Evolutionary conservation across 2,888 invertebrate genomes (phyloP), one percentile per base, ranked within the genome.

Genomic region (Pyrrhia umbra): DNA sequence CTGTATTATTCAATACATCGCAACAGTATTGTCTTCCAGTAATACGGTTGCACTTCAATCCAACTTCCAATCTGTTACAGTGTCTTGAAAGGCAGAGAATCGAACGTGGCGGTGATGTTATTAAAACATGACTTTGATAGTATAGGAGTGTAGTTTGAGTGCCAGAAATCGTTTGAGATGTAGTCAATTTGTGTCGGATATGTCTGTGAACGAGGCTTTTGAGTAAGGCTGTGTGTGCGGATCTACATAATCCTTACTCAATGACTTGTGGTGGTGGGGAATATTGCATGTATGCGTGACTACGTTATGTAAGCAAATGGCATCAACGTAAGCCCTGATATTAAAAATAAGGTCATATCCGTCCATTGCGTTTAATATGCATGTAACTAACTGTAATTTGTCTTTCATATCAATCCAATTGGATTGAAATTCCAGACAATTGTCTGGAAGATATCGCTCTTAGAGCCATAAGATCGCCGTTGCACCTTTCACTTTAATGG

Each of bases 211-310:
- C 42, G n/a, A 23, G 21, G 56, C 21, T 21, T 63, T 55, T 63
- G 60, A 58, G 47, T 39, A 27, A 34, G 37, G 16, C 47, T 16
- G 51, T 71, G 71, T 65, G 51, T 70, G 50, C 45, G 62, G 62
- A 68, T 68, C 67, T 57, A 50, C 62, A 59, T 65, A 77, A 70
- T 67, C 70, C 60, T 58, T 46, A 50, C 59, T 67, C 62, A 64
- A 57, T 58, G 59, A 49, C 34, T 70, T 51, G 54, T 63, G 47
- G 55, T 66, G 18, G 51, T 21, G 20, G 37, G 37, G 45, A 57
- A 70, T 67, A 77, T 70, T 65, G 49, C 60, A 68, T 52, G n/a
- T 37, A 46, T 51, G 25, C 20, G 62, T 43, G 37, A 39, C 39
- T 68, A 45, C 49, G 46, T 39, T 50, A n/a, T 45, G 45, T 50